Evolutionary conservation across 2,113 vertebrate genomes (phyloP).

Genomic region (Gobio gobio): DNA sequence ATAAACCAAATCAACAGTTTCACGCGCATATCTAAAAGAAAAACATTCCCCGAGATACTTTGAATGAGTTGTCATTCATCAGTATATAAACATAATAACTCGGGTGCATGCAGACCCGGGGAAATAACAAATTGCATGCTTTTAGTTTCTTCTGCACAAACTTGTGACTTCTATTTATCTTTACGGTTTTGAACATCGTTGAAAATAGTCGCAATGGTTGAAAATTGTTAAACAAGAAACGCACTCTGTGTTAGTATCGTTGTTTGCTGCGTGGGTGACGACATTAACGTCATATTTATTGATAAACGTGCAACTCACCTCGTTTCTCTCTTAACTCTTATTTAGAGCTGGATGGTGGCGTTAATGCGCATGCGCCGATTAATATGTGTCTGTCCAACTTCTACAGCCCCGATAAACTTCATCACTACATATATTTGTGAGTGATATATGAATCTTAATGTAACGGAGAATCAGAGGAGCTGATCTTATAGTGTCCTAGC

Average conservation of each 20-base stretch:
- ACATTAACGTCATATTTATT: slow-evolving; percentile 63
- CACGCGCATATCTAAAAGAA: slow-evolving; percentile 61
- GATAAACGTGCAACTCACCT: slow-evolving; percentile 82
- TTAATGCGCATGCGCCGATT: slow-evolving; percentile 77
- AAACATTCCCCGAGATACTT: slow-evolving; percentile 62
- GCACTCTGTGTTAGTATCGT: slow-evolving; percentile 43
- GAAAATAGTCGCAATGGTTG: slow-evolving; percentile 59
- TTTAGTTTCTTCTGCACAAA: slow-evolving; percentile 81
- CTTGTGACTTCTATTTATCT: slow-evolving; percentile 78
- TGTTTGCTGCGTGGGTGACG: slow-evolving; percentile 58
- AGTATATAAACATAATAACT: slow-evolving; percentile 45
- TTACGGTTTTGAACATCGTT: slow-evolving; percentile 68
- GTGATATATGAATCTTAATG: neutral
- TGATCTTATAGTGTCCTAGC: neutral
- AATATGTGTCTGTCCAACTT: slow-evolving; percentile 80
- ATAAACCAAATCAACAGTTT: slow-evolving; percentile 80
- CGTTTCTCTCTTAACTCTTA: slow-evolving; percentile 87
- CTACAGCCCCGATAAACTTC: slow-evolving; percentile 76
- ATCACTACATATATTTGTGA: slow-evolving; percentile 51
- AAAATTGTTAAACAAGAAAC: slow-evolving; percentile 50
- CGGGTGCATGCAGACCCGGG: slow-evolving; percentile 49
- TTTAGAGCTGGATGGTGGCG: slow-evolving; percentile 76
- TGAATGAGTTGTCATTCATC: slow-evolving; percentile 44
- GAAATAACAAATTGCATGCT: slow-evolving; percentile 71
- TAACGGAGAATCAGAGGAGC: neutral